phyloP scores from a whole-genome alignment of 1,140 invertebrate genomes.

The Scaptomyza montana region DNA sequence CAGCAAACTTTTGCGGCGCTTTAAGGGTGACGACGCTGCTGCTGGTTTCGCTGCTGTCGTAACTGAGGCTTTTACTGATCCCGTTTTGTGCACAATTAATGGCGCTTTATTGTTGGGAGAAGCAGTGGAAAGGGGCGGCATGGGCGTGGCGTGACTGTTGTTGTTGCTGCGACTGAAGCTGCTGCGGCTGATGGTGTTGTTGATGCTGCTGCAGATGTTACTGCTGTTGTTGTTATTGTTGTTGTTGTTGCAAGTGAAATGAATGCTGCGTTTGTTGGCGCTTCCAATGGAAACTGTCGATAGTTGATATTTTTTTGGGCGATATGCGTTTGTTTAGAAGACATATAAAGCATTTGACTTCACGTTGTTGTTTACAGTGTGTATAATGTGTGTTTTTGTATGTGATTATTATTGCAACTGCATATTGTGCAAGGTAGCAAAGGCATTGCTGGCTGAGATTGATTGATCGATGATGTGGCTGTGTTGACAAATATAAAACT shows the following conservation, averaged over 20 bases:
- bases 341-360: constrained; percentile 54
- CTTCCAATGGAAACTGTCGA: constrained; percentile 47
- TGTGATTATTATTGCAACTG: no score
- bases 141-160: constrained; percentile 58
- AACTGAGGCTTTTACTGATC: constrained; percentile 27
- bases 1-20: constrained; percentile 71
- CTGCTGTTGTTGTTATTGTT: constrained; percentile 40
- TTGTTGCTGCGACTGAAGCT: constrained; percentile 44
- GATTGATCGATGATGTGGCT: constrained; percentile 27
- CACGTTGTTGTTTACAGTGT: constrained; percentile 33
- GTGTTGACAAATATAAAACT: constrained; percentile 13
- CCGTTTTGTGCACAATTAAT: constrained; percentile 61
- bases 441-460: no score
- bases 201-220: constrained; percentile 30
- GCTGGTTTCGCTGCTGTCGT: constrained; percentile 23
- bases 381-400: constrained; percentile 2
- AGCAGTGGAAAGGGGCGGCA: constrained; percentile 70
- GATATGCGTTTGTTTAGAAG: constrained; percentile 57
- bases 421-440: no score
- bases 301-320: constrained; percentile 35
- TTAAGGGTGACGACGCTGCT: constrained; percentile 45
- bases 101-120: constrained; percentile 58
- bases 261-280: constrained; percentile 61
- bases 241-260: constrained; percentile 52
- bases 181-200: constrained; percentile 32